A percentile compares a stretch with the other conserved stretches of the same genome.
Evolutionary conservation across 2,797 vertebrate species (phyloP).

Genomic region (Notoglanidium macrostoma): DNA sequence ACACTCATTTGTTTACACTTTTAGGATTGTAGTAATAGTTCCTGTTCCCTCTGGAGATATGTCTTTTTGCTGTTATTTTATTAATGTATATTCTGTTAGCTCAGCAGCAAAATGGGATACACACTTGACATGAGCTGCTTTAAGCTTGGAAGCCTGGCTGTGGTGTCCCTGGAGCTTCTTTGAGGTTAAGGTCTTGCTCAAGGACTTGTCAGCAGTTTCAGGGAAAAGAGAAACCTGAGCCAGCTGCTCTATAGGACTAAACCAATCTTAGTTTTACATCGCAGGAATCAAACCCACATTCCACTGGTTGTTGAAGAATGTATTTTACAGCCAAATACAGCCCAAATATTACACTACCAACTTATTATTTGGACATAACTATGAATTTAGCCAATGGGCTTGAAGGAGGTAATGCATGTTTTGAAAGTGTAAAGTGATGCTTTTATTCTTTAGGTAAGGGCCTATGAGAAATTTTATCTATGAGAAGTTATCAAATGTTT

Average conservation of each 20-base stretch:
- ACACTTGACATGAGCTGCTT: constrained; percentile 19
- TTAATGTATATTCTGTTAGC: not conserved
- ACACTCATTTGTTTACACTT: not conserved
- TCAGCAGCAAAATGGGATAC: constrained; percentile 11
- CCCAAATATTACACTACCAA: not conserved
- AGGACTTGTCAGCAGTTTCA: constrained; percentile 42
- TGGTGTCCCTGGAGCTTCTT: constrained; percentile 38
- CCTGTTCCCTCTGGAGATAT: not conserved
- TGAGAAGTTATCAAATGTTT: not conserved
- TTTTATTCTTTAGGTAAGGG: not conserved
- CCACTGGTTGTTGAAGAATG: not conserved
- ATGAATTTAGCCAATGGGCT: not conserved
- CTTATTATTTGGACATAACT: not conserved
- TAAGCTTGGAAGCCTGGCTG: constrained; percentile 19
- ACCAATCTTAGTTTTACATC: constrained; percentile 44
- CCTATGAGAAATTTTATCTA: not conserved
- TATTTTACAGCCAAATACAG: not conserved
- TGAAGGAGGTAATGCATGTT: not conserved
- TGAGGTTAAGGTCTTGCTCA: constrained; percentile 39
- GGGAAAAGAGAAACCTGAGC: constrained; percentile 41
- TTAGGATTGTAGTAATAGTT: not conserved
- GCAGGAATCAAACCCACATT: constrained; percentile 19
- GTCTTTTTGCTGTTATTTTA: constrained; percentile 28
- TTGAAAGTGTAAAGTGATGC: not conserved
- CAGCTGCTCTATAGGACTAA: constrained; percentile 42